phyloP scores from a whole-genome alignment of 2,113 vertebrate genomes.

The Colossoma macropomum region DNA sequence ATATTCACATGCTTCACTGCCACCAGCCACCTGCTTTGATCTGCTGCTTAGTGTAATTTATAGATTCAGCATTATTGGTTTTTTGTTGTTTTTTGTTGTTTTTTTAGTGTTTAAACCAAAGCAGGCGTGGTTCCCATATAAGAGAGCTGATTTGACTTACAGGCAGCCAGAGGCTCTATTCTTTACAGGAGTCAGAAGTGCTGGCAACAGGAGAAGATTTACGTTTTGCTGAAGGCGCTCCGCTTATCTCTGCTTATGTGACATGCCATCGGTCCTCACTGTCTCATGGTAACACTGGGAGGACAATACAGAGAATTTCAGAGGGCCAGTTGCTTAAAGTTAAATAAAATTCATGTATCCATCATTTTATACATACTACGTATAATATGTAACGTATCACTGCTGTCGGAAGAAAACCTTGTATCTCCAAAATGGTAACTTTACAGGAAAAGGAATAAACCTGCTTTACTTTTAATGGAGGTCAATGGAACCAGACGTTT shows the following conservation, averaged over 20 bases:
- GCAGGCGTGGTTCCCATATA: background rate
- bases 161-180: background rate
- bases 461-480: no score
- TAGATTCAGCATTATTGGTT: no score
- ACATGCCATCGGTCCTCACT: background rate
- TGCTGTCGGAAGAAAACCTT: no score
- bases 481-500: no score
- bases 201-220: constrained; percentile 2
- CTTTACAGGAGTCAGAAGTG: background rate
- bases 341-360: no score
- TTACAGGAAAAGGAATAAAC: no score
- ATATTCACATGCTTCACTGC: no score
- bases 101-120: background rate
- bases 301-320: no score
- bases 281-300: background rate
- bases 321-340: no score
- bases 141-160: background rate
- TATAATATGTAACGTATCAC: no score
- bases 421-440: no score
- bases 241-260: background rate
- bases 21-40: background rate
- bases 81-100: background rate
- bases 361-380: no score
- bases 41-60: background rate
- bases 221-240: constrained; percentile 1